Evolutionary conservation across 2,113 vertebrate species (phyloP).

Genomic region (rabbit (Oryctolagus cuniculus)): DNA sequence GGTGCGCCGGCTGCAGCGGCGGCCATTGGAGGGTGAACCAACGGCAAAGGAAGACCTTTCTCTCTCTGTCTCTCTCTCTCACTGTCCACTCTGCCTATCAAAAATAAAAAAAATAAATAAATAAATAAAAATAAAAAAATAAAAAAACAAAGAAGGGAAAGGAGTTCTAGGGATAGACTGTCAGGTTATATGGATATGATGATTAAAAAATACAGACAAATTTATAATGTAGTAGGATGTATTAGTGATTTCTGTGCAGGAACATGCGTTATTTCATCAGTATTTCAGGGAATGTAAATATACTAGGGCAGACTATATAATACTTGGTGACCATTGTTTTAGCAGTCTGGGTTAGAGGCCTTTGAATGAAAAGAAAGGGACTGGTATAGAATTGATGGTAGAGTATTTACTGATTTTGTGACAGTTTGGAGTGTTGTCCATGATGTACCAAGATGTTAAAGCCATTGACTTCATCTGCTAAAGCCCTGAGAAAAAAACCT

Average conservation of each 20-base stretch:
- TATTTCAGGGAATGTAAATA: neutral
- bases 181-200: neutral
- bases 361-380: neutral
- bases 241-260: slow-evolving; percentile 17
- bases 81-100: too few relatives aligned
- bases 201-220: neutral
- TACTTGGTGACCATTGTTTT: neutral
- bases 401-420: neutral
- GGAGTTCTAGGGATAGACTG: neutral
- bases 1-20: too few relatives aligned
- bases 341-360: neutral
- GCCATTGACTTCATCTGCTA: neutral
- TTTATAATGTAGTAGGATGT: neutral
- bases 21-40: too few relatives aligned
- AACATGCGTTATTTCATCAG: neutral
- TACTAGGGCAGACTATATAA: neutral
- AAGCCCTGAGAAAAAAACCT: neutral
- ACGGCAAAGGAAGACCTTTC: too few relatives aligned
- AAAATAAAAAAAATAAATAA: too few relatives aligned
- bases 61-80: too few relatives aligned
- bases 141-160: neutral
- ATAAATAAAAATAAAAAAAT: too few relatives aligned
- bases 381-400: neutral
- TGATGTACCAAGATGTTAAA: neutral
- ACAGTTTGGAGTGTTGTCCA: neutral